Conservation (phyloP, 2,113 vertebrate species). For the Podarcis raffonei region DNA sequence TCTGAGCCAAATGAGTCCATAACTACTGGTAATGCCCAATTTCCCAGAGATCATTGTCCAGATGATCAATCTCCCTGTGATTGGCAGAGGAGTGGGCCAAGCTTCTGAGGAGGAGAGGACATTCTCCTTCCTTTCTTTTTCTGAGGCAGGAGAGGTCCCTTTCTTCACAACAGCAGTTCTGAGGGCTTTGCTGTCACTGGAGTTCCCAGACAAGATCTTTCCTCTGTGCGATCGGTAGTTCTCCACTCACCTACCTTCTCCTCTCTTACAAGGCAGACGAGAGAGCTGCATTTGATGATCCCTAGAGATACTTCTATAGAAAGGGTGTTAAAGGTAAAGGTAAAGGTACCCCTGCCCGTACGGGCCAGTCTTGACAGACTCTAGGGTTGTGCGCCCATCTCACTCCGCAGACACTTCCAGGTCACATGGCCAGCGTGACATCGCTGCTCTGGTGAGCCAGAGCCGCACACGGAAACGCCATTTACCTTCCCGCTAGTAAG, state of each 20-base stretch:
- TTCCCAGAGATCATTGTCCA: slow-evolving; percentile 9
- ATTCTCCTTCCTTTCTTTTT: background rate
- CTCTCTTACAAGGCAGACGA: background rate
- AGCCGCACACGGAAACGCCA: no score
- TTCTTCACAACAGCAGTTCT: background rate
- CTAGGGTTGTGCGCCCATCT: no score
- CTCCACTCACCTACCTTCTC: background rate
- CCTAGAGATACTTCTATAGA: background rate
- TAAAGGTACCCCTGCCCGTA: no score
- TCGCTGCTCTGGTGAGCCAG: no score
- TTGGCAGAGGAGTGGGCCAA: background rate
- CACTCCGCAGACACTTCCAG: no score
- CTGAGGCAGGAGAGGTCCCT: background rate
- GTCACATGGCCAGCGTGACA: no score
- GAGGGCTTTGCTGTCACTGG: background rate
- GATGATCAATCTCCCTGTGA: slow-evolving; percentile 5
- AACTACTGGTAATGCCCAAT: background rate
- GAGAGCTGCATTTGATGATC: background rate
- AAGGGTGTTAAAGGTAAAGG: no score
- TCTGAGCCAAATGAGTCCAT: slow-evolving; percentile 1
- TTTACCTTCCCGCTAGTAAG: no score
- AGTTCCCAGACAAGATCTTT: no score
- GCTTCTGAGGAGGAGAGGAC: background rate
- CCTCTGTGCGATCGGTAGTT: background rate
- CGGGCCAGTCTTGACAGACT: no score